phyloP scores from a whole-genome alignment of 2,888 invertebrate genomes.

The Tribolium freemani region DNA sequence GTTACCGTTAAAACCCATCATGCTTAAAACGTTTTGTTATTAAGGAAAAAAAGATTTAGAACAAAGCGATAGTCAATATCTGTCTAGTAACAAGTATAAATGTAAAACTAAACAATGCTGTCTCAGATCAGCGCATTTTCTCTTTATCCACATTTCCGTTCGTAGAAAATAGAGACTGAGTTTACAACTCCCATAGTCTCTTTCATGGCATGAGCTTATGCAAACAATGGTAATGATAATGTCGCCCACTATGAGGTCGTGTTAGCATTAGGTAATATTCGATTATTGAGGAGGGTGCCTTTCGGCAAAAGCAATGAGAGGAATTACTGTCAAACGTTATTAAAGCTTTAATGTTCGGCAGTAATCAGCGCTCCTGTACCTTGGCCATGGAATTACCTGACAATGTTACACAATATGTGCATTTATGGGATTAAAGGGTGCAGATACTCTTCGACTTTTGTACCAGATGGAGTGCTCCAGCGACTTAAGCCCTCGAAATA shows the following conservation, averaged over 20 bases:
- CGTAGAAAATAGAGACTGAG: constrained; percentile 19
- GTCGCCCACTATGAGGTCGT: constrained; percentile 63
- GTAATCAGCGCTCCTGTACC: constrained; percentile 48
- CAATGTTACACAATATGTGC: constrained; percentile 46
- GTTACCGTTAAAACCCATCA: no score
- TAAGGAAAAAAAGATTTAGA: no score
- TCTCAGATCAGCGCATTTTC: not conserved
- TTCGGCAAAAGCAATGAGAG: constrained; percentile 47
- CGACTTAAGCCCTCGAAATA: constrained; percentile 10
- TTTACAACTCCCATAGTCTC: constrained; percentile 26
- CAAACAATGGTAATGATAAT: constrained; percentile 63
- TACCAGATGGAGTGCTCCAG: not conserved
- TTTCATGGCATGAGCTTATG: constrained; percentile 46
- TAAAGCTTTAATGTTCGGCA: constrained; percentile 56
- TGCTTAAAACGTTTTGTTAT: no score
- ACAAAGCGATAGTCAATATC: no score
- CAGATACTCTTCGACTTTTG: not conserved
- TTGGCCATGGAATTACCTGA: constrained; percentile 50
- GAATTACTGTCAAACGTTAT: constrained; percentile 61
- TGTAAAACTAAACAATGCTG: no score
- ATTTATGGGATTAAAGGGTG: constrained; percentile 51
- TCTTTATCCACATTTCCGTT: not conserved
- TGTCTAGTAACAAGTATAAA: no score
- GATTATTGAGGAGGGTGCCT: constrained; percentile 60
- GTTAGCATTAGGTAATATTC: constrained; percentile 62